Evolutionary conservation across 2,113 vertebrate species (phyloP).

Genomic region (Uropsilus gracilis): DNA sequence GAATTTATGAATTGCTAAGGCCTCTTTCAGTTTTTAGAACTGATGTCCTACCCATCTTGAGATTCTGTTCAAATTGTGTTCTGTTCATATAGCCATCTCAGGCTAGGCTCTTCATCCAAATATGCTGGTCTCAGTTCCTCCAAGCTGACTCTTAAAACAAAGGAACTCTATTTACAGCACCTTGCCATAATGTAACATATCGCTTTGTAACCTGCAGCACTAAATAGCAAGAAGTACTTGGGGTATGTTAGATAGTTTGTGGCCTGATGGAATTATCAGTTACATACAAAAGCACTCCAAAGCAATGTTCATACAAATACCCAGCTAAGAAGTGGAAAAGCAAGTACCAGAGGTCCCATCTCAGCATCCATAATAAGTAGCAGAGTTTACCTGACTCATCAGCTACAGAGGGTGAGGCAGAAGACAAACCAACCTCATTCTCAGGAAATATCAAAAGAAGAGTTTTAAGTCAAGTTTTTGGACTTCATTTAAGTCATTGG

Average conservation of each 20-base stretch:
- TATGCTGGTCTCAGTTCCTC: neutral
- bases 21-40: neutral
- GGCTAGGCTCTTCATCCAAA: neutral
- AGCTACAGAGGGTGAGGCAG: neutral
- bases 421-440: neutral
- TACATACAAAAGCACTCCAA: neutral
- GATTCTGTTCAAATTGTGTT: too few relatives aligned
- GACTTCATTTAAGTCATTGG: neutral
- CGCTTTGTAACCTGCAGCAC: too few relatives aligned
- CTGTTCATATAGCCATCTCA: neutral
- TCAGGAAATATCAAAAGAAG: neutral
- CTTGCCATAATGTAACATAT: fast-evolving
- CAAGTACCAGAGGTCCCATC: neutral
- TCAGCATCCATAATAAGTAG: neutral
- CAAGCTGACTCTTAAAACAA: too few relatives aligned
- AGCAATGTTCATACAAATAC: neutral
- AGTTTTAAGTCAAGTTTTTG: neutral
- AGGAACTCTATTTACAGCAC: neutral
- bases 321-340: neutral
- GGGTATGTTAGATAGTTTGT: neutral
- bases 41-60: fast-evolving
- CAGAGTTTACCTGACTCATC: neutral
- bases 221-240: neutral
- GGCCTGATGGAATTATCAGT: neutral
- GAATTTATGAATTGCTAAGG: neutral